A percentile compares a stretch with the other conserved stretches of the same genome.
Evolutionary conservation across 2,888 invertebrate species (phyloP).

Genomic region (Cephus pulcher): DNA sequence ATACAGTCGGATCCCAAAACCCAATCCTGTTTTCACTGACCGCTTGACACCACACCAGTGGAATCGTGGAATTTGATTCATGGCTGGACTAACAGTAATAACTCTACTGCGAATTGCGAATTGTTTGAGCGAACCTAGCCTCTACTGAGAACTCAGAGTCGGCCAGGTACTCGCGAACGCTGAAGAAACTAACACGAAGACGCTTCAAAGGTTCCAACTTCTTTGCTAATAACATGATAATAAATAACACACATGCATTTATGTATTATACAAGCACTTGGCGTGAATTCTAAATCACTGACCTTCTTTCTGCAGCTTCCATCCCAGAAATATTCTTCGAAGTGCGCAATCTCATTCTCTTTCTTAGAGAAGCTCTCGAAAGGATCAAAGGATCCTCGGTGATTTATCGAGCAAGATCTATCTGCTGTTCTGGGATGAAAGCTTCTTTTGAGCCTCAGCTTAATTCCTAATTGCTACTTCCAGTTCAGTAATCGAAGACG

Average conservation of each 20-base stretch:
- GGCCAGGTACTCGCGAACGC: neutral
- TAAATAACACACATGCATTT: neutral
- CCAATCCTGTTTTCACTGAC: neutral
- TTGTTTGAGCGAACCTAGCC: neutral
- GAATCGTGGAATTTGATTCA: neutral
- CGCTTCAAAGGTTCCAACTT: slow-evolving; percentile 12
- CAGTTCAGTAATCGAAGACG: neutral
- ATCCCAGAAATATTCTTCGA: slow-evolving; percentile 1
- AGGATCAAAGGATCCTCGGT: neutral
- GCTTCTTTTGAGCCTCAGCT: neutral
- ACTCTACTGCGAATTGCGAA: neutral
- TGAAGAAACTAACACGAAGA: slow-evolving; percentile 8
- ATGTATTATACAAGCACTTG: neutral
- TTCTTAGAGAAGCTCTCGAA: neutral
- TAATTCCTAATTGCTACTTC: neutral
- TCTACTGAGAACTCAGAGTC: neutral
- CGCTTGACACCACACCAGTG: neutral
- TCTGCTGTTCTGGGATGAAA: neutral
- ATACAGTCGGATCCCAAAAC: neutral
- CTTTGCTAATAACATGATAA: neutral
- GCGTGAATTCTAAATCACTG: neutral
- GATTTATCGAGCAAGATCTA: neutral
- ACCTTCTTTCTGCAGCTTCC: neutral
- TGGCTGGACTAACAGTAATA: neutral
- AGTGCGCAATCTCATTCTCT: neutral